Percentiles rank a stretch among this genome's conserved stretches.
Evolutionary conservation across 2,797 vertebrate species (phyloP).

Genomic region (Acanthis flammea): DNA sequence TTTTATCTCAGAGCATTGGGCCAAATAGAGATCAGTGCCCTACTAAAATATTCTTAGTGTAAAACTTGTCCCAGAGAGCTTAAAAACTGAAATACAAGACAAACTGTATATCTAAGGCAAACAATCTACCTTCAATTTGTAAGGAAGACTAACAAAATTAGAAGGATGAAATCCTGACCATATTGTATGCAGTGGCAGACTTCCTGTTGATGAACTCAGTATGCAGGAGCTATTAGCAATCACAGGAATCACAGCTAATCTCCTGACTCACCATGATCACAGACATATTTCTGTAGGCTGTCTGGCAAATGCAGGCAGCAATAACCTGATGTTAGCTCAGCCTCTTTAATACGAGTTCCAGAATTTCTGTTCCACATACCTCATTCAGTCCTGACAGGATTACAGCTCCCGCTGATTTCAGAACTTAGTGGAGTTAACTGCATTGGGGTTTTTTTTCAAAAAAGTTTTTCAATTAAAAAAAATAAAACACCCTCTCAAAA

Average conservation of each 20-base stretch:
- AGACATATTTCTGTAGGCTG: not conserved
- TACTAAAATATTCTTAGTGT: not conserved
- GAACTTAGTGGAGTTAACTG: not conserved
- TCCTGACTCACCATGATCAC: not conserved
- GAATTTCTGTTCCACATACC: not conserved
- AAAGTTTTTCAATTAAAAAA: not conserved
- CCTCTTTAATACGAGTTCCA: not conserved
- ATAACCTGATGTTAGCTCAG: not conserved
- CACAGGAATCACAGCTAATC: conserved; percentile 24
- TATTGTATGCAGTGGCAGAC: not conserved
- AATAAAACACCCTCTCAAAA: not conserved
- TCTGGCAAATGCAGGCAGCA: not conserved
- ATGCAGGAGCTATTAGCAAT: conserved; percentile 1
- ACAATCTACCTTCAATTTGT: not conserved
- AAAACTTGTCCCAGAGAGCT: not conserved
- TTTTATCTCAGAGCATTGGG: not conserved
- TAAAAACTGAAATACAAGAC: not conserved
- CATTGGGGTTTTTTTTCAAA: not conserved
- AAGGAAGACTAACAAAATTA: not conserved
- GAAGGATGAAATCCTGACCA: not conserved
- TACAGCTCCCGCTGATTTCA: not conserved
- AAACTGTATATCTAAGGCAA: not conserved
- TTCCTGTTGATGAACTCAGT: not conserved
- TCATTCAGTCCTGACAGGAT: not conserved
- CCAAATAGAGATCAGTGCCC: not conserved